Conservation (phyloP, 2,888 invertebrate species). For the Parnassius orleans region DNA sequence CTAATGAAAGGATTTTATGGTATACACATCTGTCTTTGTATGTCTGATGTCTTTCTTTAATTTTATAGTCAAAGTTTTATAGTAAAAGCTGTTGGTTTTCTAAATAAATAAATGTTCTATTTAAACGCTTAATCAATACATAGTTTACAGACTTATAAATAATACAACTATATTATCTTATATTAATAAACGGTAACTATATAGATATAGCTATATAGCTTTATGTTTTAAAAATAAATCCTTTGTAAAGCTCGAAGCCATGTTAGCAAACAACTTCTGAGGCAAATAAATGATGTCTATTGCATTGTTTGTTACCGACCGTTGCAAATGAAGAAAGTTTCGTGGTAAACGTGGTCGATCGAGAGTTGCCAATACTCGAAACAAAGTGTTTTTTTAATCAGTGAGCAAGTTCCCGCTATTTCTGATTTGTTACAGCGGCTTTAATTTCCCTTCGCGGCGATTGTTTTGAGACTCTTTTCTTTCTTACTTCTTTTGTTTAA, state of each 20-base stretch:
- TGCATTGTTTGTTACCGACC: constrained; percentile 33
- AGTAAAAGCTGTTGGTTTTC: no score
- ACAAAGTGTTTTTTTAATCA: constrained; percentile 44
- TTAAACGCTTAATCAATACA: no score
- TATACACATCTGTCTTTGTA: no score
- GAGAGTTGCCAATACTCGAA: constrained; percentile 45
- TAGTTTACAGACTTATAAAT: no score
- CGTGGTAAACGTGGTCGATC: constrained; percentile 38
- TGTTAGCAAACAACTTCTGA: constrained; percentile 15
- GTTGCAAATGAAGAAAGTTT: constrained; percentile 56
- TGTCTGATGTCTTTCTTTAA: no score
- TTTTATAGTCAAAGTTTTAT: no score
- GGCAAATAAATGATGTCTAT: constrained; percentile 28
- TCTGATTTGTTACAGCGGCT: constrained; percentile 54
- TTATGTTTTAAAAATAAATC: no score
- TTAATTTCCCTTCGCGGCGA: constrained; percentile 33
- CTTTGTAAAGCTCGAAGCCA: constrained; percentile 1
- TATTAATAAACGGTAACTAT: no score
- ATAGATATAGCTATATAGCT: no score
- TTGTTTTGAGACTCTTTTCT: constrained; percentile 30
- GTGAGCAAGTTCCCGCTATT: constrained; percentile 47
- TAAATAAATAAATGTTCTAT: no score
- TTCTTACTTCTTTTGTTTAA: constrained; percentile 10
- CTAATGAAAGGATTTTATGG: no score
- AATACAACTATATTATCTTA: no score